Evolutionary conservation across 2,797 vertebrate genomes (phyloP), one percentile per base, ranked within the genome.

Genomic region (Spondyliosoma cantharus): DNA sequence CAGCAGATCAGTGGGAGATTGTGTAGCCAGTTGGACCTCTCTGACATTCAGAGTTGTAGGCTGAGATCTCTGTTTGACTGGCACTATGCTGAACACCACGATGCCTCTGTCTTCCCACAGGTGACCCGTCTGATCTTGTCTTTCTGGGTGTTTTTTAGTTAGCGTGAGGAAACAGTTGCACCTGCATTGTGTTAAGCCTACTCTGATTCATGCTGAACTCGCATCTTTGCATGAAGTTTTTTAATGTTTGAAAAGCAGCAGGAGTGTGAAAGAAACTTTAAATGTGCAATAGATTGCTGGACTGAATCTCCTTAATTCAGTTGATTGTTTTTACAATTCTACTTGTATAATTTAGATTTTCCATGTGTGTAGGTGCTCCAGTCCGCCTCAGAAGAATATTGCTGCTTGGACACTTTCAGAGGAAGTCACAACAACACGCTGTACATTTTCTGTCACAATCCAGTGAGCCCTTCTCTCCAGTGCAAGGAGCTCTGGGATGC

Each of bases 381-480:
- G 74, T 75, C 75, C 32, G 96, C 96, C 17, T 93, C 89, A 17
- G 94, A 97, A 62, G 89, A 94, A 7, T 97, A 96, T 25, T 74
- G 78, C 60, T 98, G 95, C 66, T 25, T 96, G 84, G 97, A 99
- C 90, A 95, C 93, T 3, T 97, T 96, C 78, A 93, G 94, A 83
- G 92, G 94, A 76, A 93, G 81, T 15, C 94, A 93, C 70, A 95
- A 97, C 89, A 96, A 96, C 74, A 92, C 92, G 14, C 73, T 97
- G 16, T 95, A 98, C 42, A 13, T 98, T 64, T 90, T 97, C 71
- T 96, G 98, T 84, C 97, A 99, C 89, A 97, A 97, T 88, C 97
- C 97, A 50, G 96, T 96, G 95, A 96, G 94, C 85, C 62, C 58
- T 1, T 49, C 92, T 46, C 91, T 71, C 29, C 91, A 94, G 65